A percentile compares a stretch with the other conserved stretches of the same genome.
phyloP scores from a whole-genome alignment of 92 coral and sea anemone species.

The Zoanthus gigantus region DNA sequence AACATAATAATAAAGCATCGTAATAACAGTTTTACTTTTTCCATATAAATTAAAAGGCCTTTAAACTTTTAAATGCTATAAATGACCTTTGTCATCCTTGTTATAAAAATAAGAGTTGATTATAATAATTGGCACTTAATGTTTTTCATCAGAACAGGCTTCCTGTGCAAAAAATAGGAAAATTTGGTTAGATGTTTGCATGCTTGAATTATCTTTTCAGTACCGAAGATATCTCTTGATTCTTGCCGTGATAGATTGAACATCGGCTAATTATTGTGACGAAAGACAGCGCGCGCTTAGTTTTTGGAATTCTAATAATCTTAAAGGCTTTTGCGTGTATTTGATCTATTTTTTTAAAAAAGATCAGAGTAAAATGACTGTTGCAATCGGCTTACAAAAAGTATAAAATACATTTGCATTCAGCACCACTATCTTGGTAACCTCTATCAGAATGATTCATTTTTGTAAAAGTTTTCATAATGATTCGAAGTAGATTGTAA shows the following conservation, averaged over 20 bases:
- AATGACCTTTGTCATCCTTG: background rate
- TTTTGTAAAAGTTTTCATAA: too few species aligned
- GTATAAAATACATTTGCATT: background rate
- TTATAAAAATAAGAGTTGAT: too few species aligned
- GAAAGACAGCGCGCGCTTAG: background rate
- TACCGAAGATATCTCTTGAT: background rate
- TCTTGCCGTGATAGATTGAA: background rate
- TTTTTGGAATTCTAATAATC: background rate
- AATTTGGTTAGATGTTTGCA: too few species aligned
- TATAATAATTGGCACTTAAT: too few species aligned
- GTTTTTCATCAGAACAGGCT: too few species aligned
- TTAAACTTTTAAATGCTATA: background rate
- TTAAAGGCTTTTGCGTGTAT: too few species aligned
- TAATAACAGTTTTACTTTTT: too few species aligned
- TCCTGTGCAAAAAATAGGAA: too few species aligned
- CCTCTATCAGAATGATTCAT: background rate
- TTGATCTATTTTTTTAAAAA: too few species aligned
- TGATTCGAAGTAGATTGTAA: too few species aligned
- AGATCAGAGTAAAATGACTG: too few species aligned
- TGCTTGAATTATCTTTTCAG: background rate
- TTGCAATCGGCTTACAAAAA: background rate
- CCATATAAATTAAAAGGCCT: background rate
- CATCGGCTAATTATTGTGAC: background rate
- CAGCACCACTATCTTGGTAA: background rate
- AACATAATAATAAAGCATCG: background rate